Conservation (phyloP, 2,113 vertebrate genomes). For the Mustelus asterias region DNA sequence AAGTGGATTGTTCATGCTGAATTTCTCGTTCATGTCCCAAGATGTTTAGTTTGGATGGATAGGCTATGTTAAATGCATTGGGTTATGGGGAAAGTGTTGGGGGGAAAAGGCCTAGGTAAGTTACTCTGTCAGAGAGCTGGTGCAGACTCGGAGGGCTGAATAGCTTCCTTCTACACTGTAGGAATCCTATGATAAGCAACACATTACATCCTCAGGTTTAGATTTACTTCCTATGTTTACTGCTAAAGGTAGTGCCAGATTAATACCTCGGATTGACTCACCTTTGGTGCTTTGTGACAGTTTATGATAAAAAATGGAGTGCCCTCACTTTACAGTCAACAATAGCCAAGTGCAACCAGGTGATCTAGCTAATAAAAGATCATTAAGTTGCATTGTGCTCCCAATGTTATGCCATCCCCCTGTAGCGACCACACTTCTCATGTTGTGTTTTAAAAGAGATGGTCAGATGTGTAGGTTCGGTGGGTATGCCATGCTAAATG, state of each 20-base stretch:
- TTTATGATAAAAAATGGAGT: background rate
- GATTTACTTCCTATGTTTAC: background rate
- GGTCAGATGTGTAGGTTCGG: background rate
- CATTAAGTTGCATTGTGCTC: background rate
- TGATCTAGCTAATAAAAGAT: background rate
- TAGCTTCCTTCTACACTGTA: too few relatives aligned
- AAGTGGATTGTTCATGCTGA: too few relatives aligned
- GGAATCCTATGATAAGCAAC: background rate
- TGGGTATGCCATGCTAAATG: too few relatives aligned
- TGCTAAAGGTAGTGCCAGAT: background rate
- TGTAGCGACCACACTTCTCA: background rate
- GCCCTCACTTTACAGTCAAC: background rate
- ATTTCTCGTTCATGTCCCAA: too few relatives aligned
- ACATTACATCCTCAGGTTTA: background rate
- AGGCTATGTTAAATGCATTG: too few relatives aligned
- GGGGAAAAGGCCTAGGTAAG: too few relatives aligned
- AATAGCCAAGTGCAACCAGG: background rate
- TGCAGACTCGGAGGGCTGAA: too few relatives aligned
- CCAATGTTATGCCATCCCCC: background rate
- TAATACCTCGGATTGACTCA: background rate
- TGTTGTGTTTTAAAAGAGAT: background rate
- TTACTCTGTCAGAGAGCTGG: too few relatives aligned
- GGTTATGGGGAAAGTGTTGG: too few relatives aligned
- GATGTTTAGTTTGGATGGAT: too few relatives aligned
- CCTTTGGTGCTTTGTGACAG: background rate